Conservation (phyloP, 2,888 invertebrate species). For the Temnothorax rugatulus region DNA sequence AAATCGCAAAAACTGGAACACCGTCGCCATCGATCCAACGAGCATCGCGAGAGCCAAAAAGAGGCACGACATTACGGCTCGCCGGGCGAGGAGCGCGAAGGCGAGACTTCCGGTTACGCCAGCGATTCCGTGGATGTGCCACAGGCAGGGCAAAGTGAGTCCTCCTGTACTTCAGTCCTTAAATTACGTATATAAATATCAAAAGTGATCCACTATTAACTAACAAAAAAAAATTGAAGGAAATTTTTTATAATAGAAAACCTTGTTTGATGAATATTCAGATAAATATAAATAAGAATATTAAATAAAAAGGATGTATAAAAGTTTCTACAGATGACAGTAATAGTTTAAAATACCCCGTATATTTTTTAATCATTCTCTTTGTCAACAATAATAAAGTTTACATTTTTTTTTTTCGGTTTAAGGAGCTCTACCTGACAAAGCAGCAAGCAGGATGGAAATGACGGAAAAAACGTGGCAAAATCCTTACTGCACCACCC, state of each 20-base stretch:
- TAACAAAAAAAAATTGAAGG: not conserved
- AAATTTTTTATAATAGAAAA: not conserved
- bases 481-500: conserved; percentile 80
- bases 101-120: conserved; percentile 94
- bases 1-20: conserved; percentile 64
- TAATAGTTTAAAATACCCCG: not conserved
- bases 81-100: conserved; percentile 81
- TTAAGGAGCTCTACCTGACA: conserved; percentile 59
- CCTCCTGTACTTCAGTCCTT: not conserved
- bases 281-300: not conserved
- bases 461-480: conserved; percentile 81
- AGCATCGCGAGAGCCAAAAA: conserved; percentile 83
- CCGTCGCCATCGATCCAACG: conserved; percentile 70
- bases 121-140: conserved; percentile 90
- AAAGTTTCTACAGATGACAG: not conserved
- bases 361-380: not conserved
- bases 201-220: not conserved
- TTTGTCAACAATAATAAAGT: not conserved
- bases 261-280: not conserved
- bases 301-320: not conserved
- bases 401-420: not conserved
- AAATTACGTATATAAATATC: not conserved
- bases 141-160: conserved; percentile 35
- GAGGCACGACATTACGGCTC: conserved; percentile 68
- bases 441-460: conserved; percentile 42